Base-by-base conservation (phyloP, 2,113 vertebrate species). In the Nerophis ophidion region DNA sequence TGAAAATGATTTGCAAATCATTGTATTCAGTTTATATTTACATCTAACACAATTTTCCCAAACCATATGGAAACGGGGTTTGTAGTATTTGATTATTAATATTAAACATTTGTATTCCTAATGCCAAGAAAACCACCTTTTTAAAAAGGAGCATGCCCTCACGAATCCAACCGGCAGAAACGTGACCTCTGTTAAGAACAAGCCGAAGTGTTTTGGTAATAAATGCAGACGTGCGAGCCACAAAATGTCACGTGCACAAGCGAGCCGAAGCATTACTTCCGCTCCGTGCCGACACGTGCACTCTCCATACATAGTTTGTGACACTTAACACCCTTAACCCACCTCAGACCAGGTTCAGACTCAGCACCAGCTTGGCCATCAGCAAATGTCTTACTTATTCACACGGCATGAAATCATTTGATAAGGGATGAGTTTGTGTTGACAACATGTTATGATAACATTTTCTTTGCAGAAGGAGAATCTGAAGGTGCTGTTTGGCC, bases 311-410 rank as follows among this genome's bases (percentile, higher is more conserved):
- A 42, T 68, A 57, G 70, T 64, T 69, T 79, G 76, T 80, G 75
- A 72, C 67, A 67, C 71, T 82, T 81, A 82, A 85, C 81, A 77
- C 40, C 7, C 7, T 10, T 4, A 44, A 3, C 40, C 38, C 38
- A 8, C 73, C 70, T 68, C 66, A 79, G 68, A 75, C 60, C 59
- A 60, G 54, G 63, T 62, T 52, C 63, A 77, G 75, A 60, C 63
- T 38, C 9, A 57, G 34, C 67, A 63, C 11, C 34, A 68, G 60
- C 57, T 77, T 74, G 52, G 63, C 50, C 62, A 63, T 77, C 69
- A 62, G 8, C 76, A 80, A 80, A 80, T 76, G 72, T 78, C 78
- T 82, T 61, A 79, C 60, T 59, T 67, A 67, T 76, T 54, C 63
- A 61, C 74, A 57, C 72, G 67, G 69, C 65, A 60, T 69, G 62